Conservation (phyloP, 1,140 invertebrate genomes). For the Zaprionus taronus region DNA sequence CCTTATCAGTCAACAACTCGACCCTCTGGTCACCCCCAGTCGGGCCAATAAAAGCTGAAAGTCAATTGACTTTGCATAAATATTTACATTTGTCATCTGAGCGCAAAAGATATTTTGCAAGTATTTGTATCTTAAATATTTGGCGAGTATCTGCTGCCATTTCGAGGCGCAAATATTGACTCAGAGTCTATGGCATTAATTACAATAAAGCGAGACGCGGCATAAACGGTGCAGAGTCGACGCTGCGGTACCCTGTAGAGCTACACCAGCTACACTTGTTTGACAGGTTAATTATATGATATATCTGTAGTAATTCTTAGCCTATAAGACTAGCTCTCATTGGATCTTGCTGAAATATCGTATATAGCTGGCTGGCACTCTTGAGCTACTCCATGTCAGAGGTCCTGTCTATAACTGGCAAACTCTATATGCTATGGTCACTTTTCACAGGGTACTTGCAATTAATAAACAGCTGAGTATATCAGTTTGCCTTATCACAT, state of each 20-base stretch:
- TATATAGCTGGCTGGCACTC: not conserved
- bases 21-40: not conserved
- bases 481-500: constrained; percentile 25
- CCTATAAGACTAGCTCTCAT: too few species aligned
- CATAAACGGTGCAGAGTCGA: not conserved
- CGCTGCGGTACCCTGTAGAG: not conserved
- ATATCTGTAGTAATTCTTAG: too few species aligned
- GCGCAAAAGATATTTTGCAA: constrained; percentile 9
- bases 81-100: constrained; percentile 43
- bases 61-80: constrained; percentile 33
- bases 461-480: constrained; percentile 1
- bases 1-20: constrained; percentile 38
- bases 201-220: constrained; percentile 2
- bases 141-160: constrained; percentile 6
- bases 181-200: constrained; percentile 26
- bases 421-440: not conserved
- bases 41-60: constrained; percentile 6
- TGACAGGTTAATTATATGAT: too few species aligned
- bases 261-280: too few species aligned
- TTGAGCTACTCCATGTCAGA: not conserved
- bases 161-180: constrained; percentile 19
- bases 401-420: not conserved
- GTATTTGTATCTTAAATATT: constrained; percentile 30
- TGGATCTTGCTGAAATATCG: not conserved
- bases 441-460: not conserved